phyloP scores from a whole-genome alignment of 2,797 vertebrate species.

The Coregonus suidteri region DNA sequence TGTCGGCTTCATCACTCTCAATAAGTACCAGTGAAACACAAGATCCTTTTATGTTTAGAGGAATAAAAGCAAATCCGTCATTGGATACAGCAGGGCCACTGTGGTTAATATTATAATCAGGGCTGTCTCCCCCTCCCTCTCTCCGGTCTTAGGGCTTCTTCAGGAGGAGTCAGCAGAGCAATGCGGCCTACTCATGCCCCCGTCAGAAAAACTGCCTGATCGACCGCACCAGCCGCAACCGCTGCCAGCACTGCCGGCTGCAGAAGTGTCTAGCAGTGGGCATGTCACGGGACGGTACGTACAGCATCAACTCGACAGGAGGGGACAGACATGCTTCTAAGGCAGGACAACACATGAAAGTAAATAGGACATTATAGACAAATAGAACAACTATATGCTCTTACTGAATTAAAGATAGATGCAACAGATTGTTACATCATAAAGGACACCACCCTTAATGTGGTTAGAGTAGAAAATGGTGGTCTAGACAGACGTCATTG shows the following conservation, averaged over 20 bases:
- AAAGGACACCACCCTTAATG: background rate
- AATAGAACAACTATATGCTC: background rate
- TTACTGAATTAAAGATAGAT: background rate
- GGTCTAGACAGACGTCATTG: background rate
- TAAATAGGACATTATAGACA: background rate
- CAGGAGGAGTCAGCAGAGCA: conserved; percentile 98
- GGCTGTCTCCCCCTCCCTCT: background rate
- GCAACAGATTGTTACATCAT: background rate
- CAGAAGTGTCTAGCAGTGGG: conserved; percentile 99
- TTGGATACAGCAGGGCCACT: background rate
- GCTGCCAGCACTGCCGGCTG: conserved; percentile 97
- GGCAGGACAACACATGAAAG: background rate
- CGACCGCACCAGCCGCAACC: conserved; percentile 96
- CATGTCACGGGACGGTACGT: conserved; percentile 98
- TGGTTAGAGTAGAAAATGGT: background rate
- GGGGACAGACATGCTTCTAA: background rate
- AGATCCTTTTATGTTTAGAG: background rate
- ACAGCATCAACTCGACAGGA: background rate
- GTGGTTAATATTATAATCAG: background rate
- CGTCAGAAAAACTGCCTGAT: conserved; percentile 99
- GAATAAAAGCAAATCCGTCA: background rate
- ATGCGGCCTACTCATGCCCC: conserved; percentile 97
- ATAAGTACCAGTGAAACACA: background rate
- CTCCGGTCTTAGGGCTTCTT: conserved; percentile 85
- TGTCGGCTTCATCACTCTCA: background rate